Base-by-base conservation (phyloP, 2,888 invertebrate genomes). In the Thymelicus sylvestris region DNA sequence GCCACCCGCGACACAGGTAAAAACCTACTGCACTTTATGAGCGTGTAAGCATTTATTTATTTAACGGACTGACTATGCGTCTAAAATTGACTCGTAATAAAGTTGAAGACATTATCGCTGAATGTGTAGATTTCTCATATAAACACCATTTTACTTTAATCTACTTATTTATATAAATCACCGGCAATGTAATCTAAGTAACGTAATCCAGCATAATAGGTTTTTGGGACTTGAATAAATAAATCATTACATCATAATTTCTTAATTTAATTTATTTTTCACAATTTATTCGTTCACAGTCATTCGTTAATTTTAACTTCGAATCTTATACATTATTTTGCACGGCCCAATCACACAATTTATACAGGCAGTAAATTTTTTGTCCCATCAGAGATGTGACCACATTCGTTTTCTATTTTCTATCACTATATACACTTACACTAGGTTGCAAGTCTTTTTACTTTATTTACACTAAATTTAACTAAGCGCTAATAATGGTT, bases 401-500 rank as follows among this genome's bases (percentile, higher is more conserved):
- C 72, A 72, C 73, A 73, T 74, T 64, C 19, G 19, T 50, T 64
- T 64, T 59, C 57, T 76, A 71, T 66, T 68, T 70, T 72, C 73
- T 78, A 78, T 76, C 76, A 80, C 79, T 80, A 79, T 76, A 76
- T 76, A 88, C 89, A 89, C 91, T 90, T 88, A 84, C 80, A 75
- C 64, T 69, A 69, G 39, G 64, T 69, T 38, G 86, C 85, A 91
- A 92, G 92, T 92, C 91, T 90, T 86, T 86, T 83, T 83, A 76
- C 84, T 83, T 72, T 66, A 74, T 84, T 83, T 82, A 82, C 84
- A 88, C 88, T 88, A 88, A 81, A 81, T 88, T 94, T 95, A 96
- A 94, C 96, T 96, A 87, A 96, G 91, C 71, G 96, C 96, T 87
- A 96, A 85, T 81, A 96, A 88, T 62, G 96, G 96, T 88, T 96